phyloP scores from a whole-genome alignment of 2,888 invertebrate species.

The Meandrusa payeni region DNA sequence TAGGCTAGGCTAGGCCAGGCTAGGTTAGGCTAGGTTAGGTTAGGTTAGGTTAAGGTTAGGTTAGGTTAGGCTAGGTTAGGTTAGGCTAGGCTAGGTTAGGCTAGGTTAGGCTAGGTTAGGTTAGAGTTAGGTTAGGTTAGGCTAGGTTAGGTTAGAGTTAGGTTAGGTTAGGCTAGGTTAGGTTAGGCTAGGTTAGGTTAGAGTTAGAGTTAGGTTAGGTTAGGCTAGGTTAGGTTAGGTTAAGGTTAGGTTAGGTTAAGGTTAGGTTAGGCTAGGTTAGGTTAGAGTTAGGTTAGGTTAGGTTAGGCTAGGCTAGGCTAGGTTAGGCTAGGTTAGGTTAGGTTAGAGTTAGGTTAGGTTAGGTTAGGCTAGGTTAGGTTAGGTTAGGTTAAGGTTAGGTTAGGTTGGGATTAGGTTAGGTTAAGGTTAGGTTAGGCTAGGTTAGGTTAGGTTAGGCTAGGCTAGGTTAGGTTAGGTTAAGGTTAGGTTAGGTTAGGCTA shows the following conservation, averaged over 20 bases:
- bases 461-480: too few relatives aligned
- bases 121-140: slow-evolving; percentile 31
- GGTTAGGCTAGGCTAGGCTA: slow-evolving; percentile 28
- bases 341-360: slow-evolving; percentile 28
- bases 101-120: slow-evolving; percentile 30
- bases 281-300: slow-evolving; percentile 18
- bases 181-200: too few relatives aligned
- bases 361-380: slow-evolving; percentile 14
- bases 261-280: too few relatives aligned
- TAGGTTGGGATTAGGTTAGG: too few relatives aligned
- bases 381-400: too few relatives aligned
- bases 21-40: slow-evolving; percentile 2
- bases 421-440: too few relatives aligned
- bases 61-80: slow-evolving; percentile 25
- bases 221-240: too few relatives aligned
- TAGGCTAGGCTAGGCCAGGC: background rate
- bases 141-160: slow-evolving; percentile 26
- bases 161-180: too few relatives aligned
- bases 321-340: slow-evolving; percentile 29
- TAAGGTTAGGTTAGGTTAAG: too few relatives aligned
- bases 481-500: too few relatives aligned
- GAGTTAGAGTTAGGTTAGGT: too few relatives aligned
- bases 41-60: slow-evolving; percentile 19
- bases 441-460: too few relatives aligned
- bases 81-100: slow-evolving; percentile 27